Conservation (phyloP, 2,113 vertebrate species). For the Melanotaenia duboulayi region DNA sequence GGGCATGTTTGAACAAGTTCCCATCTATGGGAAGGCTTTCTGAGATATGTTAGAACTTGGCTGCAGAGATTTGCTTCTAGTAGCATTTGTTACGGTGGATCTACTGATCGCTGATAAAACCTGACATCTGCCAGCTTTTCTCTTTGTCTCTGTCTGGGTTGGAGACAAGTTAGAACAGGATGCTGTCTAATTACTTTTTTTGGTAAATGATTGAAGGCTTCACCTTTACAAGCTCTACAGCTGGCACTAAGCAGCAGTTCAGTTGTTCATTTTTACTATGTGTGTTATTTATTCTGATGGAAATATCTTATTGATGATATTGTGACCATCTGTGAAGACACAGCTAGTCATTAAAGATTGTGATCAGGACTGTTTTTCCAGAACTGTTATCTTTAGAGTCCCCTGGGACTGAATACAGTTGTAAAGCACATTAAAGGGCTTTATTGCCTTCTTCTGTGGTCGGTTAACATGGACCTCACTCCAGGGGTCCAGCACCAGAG, state of each 20-base stretch:
- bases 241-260: background rate
- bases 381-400: no score
- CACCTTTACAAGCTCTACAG: background rate
- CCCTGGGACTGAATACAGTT: no score
- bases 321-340: no score
- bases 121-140: conserved; percentile 30
- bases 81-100: background rate
- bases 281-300: no score
- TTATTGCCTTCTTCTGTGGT: no score
- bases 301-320: no score
- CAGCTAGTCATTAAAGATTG: no score
- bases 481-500: no score
- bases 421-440: no score
- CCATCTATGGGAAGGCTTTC: background rate
- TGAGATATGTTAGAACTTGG: background rate
- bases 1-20: conserved; percentile 1
- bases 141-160: background rate
- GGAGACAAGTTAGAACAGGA: background rate
- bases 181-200: background rate
- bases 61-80: conserved; percentile 8
- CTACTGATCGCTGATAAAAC: conserved; percentile 13
- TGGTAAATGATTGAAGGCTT: background rate
- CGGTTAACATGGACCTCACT: no score
- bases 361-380: no score
- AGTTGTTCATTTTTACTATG: no score